Evolutionary conservation across 2,797 vertebrate species (phyloP), one percentile per base, ranked within the genome.

Genomic region (Fratercula arctica): DNA sequence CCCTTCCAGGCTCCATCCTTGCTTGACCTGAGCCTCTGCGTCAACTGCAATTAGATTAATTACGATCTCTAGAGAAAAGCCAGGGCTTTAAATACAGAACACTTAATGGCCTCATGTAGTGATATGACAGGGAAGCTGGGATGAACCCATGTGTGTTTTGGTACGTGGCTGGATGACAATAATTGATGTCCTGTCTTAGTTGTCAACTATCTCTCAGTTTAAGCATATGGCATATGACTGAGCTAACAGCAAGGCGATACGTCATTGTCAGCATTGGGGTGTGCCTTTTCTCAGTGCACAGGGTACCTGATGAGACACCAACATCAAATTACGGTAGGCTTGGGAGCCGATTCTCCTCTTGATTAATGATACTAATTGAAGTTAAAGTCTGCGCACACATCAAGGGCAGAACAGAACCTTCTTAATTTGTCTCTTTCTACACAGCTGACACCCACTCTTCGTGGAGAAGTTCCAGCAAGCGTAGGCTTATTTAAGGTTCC

Each of bases 301-400:
- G 45, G 29, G 56, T 68, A 61, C 67, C 46, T 90, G 86, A n/a
- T 48, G 63, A 91, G 77, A 82, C 79, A 84, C 69, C 70, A 84
- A 0, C 61, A 60, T n/a, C 83, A 78, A 68, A 87, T 95, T 85
- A 29, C 0, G 1, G 57, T 79, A 79, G 87, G 77, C 75, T 87
- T 56, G 85, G 80, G 75, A 94, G 63, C 93, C 6, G 18, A 19
- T 74, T 95, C 74, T 79, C 41, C 33, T 94, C 82, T 56, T 97
- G 95, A 97, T 96, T 97, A 96, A 97, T 96, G 87, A 66, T 70
- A 46, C 21, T 96, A 96, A 96, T 96, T 96, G 94, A 93, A 89
- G 70, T 78, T 90, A 91, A 85, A 94, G 59, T 87, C 90, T 96
- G 90, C 3, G n/a, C 63, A 33, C 66, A 24, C 39, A 68, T 76